Conservation (phyloP, 2,888 invertebrate species). For the Cephus rjabovi region DNA sequence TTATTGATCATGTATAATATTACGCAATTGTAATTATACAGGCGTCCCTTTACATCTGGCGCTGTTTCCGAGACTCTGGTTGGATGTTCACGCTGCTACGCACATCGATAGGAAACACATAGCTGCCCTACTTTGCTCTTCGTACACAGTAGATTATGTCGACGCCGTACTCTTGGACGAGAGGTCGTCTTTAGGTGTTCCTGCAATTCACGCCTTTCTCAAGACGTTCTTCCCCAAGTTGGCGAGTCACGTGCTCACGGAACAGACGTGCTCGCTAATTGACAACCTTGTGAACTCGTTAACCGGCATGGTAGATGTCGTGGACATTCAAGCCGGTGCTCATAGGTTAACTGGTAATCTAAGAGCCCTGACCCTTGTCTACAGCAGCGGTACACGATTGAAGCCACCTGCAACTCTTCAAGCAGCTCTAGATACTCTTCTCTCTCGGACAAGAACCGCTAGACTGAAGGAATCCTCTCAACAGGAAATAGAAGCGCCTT, state of each 20-base stretch:
- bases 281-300: conserved; percentile 74
- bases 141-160: conserved; percentile 88
- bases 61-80: conserved; percentile 92
- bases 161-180: conserved; percentile 92
- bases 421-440: conserved; percentile 57
- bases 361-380: conserved; percentile 71
- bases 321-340: conserved; percentile 69
- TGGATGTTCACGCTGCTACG: conserved; percentile 83
- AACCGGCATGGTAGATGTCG: conserved; percentile 68
- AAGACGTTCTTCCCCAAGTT: conserved; percentile 92
- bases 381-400: conserved; percentile 65
- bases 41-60: conserved; percentile 87
- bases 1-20: background rate
- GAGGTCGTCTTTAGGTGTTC: conserved; percentile 85
- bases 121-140: conserved; percentile 83
- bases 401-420: conserved; percentile 58
- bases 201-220: conserved; percentile 87
- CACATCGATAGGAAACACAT: conserved; percentile 84
- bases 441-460: conserved; percentile 52
- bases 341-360: conserved; percentile 71
- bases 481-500: conserved; percentile 55
- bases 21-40: conserved; percentile 22
- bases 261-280: conserved; percentile 73
- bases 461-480: conserved; percentile 50
- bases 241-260: conserved; percentile 73